phyloP scores from a whole-genome alignment of 2,113 vertebrate genomes.

The Psammodynastes pulverulentus region DNA sequence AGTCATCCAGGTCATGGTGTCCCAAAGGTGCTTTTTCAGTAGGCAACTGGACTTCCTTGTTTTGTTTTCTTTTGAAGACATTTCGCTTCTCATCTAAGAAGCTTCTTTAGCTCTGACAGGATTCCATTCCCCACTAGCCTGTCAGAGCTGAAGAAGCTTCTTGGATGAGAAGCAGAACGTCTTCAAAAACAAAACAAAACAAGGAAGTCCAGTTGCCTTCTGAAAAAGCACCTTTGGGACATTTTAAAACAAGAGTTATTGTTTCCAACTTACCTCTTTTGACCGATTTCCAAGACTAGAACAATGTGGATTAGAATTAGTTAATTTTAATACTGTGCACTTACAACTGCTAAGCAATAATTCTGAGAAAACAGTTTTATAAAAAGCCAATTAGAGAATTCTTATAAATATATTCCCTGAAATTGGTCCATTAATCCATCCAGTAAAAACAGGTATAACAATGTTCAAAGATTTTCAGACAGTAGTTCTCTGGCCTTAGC shows the following conservation, averaged over 20 bases:
- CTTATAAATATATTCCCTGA: neutral
- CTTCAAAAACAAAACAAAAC: too few relatives aligned
- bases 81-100: too few relatives aligned
- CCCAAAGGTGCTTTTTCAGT: too few relatives aligned
- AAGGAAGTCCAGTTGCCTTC: too few relatives aligned
- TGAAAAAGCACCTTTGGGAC: too few relatives aligned
- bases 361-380: neutral
- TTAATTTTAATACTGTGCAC: neutral
- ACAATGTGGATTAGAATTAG: neutral
- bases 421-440: neutral
- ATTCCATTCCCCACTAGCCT: too few relatives aligned
- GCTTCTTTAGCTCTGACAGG: too few relatives aligned
- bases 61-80: too few relatives aligned
- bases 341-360: neutral
- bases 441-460: neutral
- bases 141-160: too few relatives aligned
- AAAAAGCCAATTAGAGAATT: neutral
- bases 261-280: neutral
- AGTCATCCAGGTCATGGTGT: too few relatives aligned
- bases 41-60: too few relatives aligned
- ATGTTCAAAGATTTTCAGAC: constrained; percentile 18
- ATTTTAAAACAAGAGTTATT: neutral
- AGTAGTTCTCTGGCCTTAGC: neutral
- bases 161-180: too few relatives aligned
- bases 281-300: neutral